Evolutionary conservation across 2,888 invertebrate genomes (phyloP).

Genomic region (Cerastis rubricosa): DNA sequence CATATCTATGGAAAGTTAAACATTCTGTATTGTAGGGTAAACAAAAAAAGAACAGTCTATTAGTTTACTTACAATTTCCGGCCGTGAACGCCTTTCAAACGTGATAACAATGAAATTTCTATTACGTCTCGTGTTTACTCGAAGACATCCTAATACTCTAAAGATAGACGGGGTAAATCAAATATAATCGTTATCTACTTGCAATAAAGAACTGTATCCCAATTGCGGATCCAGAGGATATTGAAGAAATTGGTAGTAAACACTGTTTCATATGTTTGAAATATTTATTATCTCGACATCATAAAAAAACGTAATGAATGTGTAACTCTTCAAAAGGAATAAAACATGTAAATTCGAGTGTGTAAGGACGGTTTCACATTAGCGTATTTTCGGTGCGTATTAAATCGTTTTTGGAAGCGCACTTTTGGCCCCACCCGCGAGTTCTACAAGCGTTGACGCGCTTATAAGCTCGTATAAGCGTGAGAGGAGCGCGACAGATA

Average conservation of each 20-base stretch:
- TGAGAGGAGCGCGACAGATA: no score
- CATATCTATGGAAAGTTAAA: background rate
- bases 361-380: no score
- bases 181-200: background rate
- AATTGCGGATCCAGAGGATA: no score
- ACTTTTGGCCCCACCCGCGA: no score
- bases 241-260: background rate
- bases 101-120: constrained; percentile 5
- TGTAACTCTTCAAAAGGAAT: no score
- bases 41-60: constrained; percentile 1
- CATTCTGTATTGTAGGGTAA: background rate
- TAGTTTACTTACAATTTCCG: constrained; percentile 25
- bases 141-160: background rate
- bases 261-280: background rate
- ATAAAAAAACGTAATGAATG: background rate
- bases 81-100: background rate
- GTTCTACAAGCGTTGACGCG: no score
- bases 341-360: no score
- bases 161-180: background rate
- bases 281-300: background rate
- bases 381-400: no score
- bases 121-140: background rate
- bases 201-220: background rate
- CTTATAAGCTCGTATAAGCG: no score
- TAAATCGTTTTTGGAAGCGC: no score